A percentile compares a stretch with the other conserved stretches of the same genome.
These are phyloP conservation scores for Dendrolimus kikuchii DNA, from an alignment of 1,140 invertebrate species.

Conservation along the genomic window DNA sequence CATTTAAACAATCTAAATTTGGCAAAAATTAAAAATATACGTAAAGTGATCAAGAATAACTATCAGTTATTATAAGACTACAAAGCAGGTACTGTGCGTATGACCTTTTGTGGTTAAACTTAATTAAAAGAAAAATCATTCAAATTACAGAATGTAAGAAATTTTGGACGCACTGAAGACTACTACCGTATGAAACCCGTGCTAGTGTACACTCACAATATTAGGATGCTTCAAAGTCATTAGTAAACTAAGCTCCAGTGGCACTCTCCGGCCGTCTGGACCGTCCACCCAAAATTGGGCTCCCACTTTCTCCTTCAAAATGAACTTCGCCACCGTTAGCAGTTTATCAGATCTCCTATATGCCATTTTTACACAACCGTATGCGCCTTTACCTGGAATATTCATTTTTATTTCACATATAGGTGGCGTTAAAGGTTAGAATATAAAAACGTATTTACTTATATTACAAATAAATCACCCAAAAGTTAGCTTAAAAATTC, in stretches of 20 bases:
- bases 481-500: too few relatives aligned
- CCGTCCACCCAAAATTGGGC: slow-evolving; percentile 79
- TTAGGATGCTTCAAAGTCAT: slow-evolving; percentile 80
- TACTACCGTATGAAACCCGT: slow-evolving; percentile 1
- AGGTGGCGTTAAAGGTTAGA: too few relatives aligned
- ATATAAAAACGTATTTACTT: too few relatives aligned
- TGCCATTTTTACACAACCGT: slow-evolving; percentile 82
- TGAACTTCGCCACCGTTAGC: slow-evolving; percentile 83
- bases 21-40: too few relatives aligned
- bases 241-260: slow-evolving; percentile 79
- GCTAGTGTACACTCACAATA: slow-evolving; percentile 72
- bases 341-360: slow-evolving; percentile 75
- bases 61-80: too few relatives aligned
- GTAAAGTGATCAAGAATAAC: too few relatives aligned
- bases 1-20: too few relatives aligned
- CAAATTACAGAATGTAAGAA: too few relatives aligned
- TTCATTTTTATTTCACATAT: not conserved
- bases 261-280: slow-evolving; percentile 72
- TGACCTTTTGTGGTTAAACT: too few relatives aligned
- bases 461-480: too few relatives aligned
- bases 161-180: not conserved
- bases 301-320: slow-evolving; percentile 80
- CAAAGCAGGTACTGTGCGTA: too few relatives aligned
- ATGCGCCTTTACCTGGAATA: slow-evolving; percentile 77
- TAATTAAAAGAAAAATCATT: too few relatives aligned